Evolutionary conservation across 2,888 invertebrate genomes (phyloP), one percentile per base, ranked within the genome.

Genomic region (Drosophila aldrichi): DNA sequence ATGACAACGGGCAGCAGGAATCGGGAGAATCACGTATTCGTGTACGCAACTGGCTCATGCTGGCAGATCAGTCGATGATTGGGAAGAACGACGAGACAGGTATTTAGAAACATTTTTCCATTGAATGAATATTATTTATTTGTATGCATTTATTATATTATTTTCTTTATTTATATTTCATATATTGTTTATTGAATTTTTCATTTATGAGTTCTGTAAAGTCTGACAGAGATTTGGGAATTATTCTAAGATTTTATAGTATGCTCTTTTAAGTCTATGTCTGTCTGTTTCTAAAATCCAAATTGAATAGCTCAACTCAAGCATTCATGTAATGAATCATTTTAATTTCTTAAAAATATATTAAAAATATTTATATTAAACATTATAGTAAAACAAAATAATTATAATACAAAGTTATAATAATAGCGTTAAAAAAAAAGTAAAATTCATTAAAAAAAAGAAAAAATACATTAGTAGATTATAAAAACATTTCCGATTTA

Each of bases 41-140:
- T 9, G 92, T 93, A n/a, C 92, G 92, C 51, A 92, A 93, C 72
- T 93, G 92, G 92, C 79, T 93, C 41, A 93, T 93, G 92, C 74
- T 93, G 77, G 92, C 93, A 9, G 92, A 93, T 89, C 91, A 92
- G 59, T 92, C 92, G 58, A 90, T 92, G 49, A 87, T 92, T 18
- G 91, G 85, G 40, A 90, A 91, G 48, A 77, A 71, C 29, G 79
- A 83, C 52, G 81, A 75, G 2, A 43, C 90, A 84, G 91, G 91
- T 91, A 90, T 81, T 83, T 74, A 56, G 36, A 48, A 1, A 16
- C n/a, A 43, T 22, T 46, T 60, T 65, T 51, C 38, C 51, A 67
- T 32, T 64, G n/a, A n/a, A 56, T 48, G 29, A 54, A 62, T 38
- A 29, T 54, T 51, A 57, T 72, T 3, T 20, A 12, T 60, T 68